These are phyloP conservation scores for Hyaena hyaena DNA, from an alignment of 2,113 vertebrate species.

Conservation along the genomic window DNA sequence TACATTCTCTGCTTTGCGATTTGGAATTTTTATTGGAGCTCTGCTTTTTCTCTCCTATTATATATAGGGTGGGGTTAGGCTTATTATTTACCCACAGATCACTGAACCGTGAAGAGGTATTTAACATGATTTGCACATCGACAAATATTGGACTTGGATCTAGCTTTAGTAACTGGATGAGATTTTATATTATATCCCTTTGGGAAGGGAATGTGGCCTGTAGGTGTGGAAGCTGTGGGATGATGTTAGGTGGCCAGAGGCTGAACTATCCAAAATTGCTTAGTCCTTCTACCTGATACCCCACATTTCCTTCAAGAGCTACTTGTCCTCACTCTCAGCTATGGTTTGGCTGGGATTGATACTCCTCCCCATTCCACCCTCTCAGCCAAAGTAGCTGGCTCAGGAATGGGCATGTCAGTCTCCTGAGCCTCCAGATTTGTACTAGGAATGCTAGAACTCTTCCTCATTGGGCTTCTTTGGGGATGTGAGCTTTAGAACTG, in stretches of 20 bases:
- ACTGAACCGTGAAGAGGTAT: constrained; percentile 16
- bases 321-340: not conserved
- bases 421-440: not conserved
- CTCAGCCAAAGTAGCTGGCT: not conserved
- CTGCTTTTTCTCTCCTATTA: not conserved
- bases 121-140: not conserved
- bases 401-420: not conserved
- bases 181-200: not conserved
- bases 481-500: not conserved
- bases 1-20: not conserved
- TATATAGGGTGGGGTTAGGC: not conserved
- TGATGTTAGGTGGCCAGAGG: not conserved
- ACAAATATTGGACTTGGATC: constrained; percentile 9
- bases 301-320: not conserved
- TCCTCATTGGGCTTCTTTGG: not conserved
- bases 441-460: not conserved
- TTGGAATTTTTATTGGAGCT: constrained; percentile 34
- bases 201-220: not conserved
- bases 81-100: not conserved
- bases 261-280: not conserved
- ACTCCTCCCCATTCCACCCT: not conserved
- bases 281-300: not conserved
- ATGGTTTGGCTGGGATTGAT: not conserved
- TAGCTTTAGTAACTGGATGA: not conserved
- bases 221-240: not conserved